Base-by-base conservation (phyloP, 1,140 invertebrate species). In the Zaprionus taronus region DNA sequence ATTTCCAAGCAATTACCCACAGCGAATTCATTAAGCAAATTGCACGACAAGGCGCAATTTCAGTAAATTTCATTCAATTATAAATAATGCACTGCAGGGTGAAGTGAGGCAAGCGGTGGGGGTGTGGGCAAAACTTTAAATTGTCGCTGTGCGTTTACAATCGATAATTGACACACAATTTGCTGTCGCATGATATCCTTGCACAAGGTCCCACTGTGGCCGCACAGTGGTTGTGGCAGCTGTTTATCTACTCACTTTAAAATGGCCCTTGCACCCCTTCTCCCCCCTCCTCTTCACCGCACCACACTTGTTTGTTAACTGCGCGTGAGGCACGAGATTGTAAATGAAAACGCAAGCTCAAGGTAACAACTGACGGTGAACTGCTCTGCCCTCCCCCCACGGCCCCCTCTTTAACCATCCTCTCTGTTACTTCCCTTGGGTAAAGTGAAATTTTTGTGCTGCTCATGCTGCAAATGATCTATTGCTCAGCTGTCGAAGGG, bases 301-400 rank as follows among this genome's bases (percentile, higher is more conserved):
- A 5, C 11, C 20, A 51, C 47, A 24, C 47, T 51, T 24, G 47
- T 1, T 20, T 5, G n/a, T n/a, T 47, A 47, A 47, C n/a, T 49
- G 24, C 24, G 58, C 22, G 34, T 63, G 38, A 24, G 82, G 80
- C 69, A 84, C 70, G 80, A 69, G 77, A 78, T 81, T 81, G 84
- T 87, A 89, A 87, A 76, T 73, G 72, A 79, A 89, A 87, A 81
- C 84, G 65, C 38, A 49, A 22, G 49, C 65, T 72, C 84, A 87
- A 87, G 84, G 84, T 87, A 55, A 72, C 34, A 57, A 20, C 41
- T 64, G 72, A 71, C 72, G 67, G 62, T 17, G 34, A 24, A n/a
- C 24, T 12, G 31, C 36, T 9, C 47, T 17, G 2, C 17, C 17
- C 44, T 20, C 17, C 3, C 3, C 44, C 44, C 47, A 4, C 4